phyloP scores from a whole-genome alignment of 2,888 invertebrate species.

The Oscheius sp. region DNA sequence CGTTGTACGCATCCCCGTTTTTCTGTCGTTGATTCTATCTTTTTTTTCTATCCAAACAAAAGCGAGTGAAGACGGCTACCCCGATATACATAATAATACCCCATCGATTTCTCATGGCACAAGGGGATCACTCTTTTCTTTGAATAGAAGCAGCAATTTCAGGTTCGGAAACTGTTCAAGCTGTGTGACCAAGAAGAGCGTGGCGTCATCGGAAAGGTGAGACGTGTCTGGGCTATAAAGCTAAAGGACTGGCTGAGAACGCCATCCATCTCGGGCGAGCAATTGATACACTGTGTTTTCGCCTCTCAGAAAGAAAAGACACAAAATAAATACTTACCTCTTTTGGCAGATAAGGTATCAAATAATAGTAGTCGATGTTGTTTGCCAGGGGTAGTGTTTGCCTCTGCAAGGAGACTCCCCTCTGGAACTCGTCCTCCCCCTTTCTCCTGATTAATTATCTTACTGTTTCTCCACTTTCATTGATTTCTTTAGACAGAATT shows the following conservation, averaged over 20 bases:
- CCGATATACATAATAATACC: background rate
- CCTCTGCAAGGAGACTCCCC: background rate
- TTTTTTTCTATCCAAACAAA: background rate
- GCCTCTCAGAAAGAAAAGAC: no score
- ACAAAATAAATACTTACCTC: background rate
- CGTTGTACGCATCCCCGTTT: no score
- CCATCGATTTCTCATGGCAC: background rate
- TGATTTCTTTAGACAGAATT: constrained; percentile 22
- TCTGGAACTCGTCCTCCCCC: background rate
- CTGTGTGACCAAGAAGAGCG: constrained; percentile 41
- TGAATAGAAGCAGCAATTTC: constrained; percentile 8
- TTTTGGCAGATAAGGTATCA: background rate
- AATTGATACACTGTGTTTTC: no score
- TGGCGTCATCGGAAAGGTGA: constrained; percentile 46
- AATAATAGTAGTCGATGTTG: background rate
- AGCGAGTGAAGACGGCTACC: background rate
- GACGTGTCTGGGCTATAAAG: background rate
- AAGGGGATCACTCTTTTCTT: background rate
- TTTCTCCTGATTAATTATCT: background rate
- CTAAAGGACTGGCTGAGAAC: no score
- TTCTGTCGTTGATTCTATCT: no score
- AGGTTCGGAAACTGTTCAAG: constrained; percentile 47
- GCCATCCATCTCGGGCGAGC: no score
- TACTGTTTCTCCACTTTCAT: background rate
- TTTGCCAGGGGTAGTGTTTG: background rate